Conservation (phyloP, 1,140 invertebrate genomes). For the Drosophila nigromelanica region DNA sequence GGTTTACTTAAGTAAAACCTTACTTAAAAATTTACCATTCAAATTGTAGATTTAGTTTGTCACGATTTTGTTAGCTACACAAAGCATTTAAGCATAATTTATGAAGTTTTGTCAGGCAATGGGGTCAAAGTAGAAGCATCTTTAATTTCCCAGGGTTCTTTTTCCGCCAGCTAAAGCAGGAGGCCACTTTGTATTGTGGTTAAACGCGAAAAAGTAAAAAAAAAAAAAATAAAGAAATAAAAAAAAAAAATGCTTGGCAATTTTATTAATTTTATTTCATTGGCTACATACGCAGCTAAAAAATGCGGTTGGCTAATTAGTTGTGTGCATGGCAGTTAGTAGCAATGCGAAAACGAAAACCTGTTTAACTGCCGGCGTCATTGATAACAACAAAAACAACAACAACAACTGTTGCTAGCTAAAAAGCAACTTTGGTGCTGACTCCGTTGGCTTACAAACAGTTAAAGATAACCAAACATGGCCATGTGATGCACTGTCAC, state of each 20-base stretch:
- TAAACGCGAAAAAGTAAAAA: background rate
- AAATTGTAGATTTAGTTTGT: conserved; percentile 54
- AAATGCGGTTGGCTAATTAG: conserved; percentile 66
- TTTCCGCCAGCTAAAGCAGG: background rate
- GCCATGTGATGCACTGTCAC: conserved; percentile 80
- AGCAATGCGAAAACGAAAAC: conserved; percentile 32
- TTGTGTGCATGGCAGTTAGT: conserved; percentile 38
- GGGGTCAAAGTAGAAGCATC: conserved; percentile 18
- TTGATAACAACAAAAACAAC: conserved; percentile 56
- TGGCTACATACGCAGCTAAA: conserved; percentile 17
- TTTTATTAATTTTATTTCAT: conserved; percentile 38
- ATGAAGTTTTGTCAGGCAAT: conserved; percentile 50
- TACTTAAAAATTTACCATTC: conserved; percentile 36
- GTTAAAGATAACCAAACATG: conserved; percentile 80
- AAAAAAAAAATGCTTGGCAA: conserved; percentile 5
- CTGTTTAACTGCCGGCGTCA: conserved; percentile 54
- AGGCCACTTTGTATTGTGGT: background rate
- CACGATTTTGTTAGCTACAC: conserved; percentile 41
- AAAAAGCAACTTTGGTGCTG: conserved; percentile 32
- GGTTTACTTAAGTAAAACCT: background rate
- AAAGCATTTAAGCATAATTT: conserved; percentile 43
- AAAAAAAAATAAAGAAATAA: background rate
- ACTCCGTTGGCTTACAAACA: conserved; percentile 64
- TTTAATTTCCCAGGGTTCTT: background rate
- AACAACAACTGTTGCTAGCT: conserved; percentile 19